These are phyloP conservation scores for Melanogrammus aeglefinus DNA, from an alignment of 2,797 vertebrate genomes.

Conservation along the genomic window DNA sequence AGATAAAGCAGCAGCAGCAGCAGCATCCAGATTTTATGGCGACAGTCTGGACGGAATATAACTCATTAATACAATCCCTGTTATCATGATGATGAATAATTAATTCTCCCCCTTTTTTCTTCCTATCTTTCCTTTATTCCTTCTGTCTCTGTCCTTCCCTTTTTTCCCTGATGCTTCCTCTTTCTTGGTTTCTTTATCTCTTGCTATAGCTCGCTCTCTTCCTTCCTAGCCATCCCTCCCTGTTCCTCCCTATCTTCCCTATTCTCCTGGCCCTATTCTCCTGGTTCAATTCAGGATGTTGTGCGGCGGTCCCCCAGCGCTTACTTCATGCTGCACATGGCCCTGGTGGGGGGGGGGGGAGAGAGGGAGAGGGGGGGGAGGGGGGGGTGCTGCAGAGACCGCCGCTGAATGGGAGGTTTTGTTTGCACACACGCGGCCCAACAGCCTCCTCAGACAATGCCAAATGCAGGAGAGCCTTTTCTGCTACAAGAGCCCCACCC, in stretches of 20 bases:
- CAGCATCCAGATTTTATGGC: background rate
- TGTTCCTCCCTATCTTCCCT: slow-evolving; percentile 14
- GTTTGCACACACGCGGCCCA: slow-evolving; percentile 43
- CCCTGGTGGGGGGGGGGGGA: slow-evolving; percentile 5
- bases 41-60: background rate
- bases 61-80: background rate
- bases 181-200: background rate
- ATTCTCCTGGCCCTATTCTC: slow-evolving; percentile 14
- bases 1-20: background rate
- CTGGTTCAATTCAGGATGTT: background rate
- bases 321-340: slow-evolving; percentile 53
- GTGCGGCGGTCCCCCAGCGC: slow-evolving; percentile 34
- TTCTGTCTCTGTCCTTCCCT: slow-evolving; percentile 17
- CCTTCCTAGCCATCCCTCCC: slow-evolving; percentile 11
- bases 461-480: slow-evolving; percentile 40
- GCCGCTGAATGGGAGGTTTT: slow-evolving; percentile 58
- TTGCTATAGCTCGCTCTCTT: slow-evolving; percentile 8
- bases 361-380: background rate
- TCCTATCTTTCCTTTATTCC: slow-evolving; percentile 20
- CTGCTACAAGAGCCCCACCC: background rate
- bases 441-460: slow-evolving; percentile 49
- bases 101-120: slow-evolving; percentile 16
- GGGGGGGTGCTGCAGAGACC: slow-evolving; percentile 37
- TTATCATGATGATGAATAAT: background rate
- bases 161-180: background rate